Conservation (phyloP, 2,888 invertebrate genomes). For the Pristionchus fissidentatus region DNA sequence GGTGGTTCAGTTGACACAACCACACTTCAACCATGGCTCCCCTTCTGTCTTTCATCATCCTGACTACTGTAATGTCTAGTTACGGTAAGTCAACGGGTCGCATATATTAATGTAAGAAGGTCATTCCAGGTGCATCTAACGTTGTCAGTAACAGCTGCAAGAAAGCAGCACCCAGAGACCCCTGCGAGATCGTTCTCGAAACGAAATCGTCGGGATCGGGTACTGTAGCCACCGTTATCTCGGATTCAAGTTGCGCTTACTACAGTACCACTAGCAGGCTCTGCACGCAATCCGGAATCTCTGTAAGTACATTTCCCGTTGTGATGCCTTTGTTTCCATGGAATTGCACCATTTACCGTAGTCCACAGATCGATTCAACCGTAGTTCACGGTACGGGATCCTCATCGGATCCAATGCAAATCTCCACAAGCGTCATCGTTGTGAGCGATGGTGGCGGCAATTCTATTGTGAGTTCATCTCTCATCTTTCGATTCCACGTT, state of each 20-base stretch:
- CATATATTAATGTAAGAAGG: not conserved
- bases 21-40: not conserved
- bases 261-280: not conserved
- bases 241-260: not conserved
- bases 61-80: not conserved
- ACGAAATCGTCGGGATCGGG: not conserved
- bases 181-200: constrained; percentile 27
- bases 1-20: constrained; percentile 20
- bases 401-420: too few relatives aligned
- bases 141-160: constrained; percentile 10
- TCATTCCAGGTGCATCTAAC: not conserved
- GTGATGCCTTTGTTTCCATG: not conserved
- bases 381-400: constrained; percentile 2
- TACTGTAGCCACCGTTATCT: not conserved
- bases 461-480: not conserved
- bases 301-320: not conserved
- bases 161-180: not conserved
- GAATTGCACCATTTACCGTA: not conserved
- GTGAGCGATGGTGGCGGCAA: constrained; percentile 17
- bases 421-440: not conserved
- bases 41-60: not conserved
- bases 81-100: not conserved
- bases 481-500: not conserved
- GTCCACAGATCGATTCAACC: not conserved
- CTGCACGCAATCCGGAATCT: not conserved